Evolutionary conservation across 2,113 vertebrate genomes (phyloP).

Genomic region (Syngnathus scovelli): DNA sequence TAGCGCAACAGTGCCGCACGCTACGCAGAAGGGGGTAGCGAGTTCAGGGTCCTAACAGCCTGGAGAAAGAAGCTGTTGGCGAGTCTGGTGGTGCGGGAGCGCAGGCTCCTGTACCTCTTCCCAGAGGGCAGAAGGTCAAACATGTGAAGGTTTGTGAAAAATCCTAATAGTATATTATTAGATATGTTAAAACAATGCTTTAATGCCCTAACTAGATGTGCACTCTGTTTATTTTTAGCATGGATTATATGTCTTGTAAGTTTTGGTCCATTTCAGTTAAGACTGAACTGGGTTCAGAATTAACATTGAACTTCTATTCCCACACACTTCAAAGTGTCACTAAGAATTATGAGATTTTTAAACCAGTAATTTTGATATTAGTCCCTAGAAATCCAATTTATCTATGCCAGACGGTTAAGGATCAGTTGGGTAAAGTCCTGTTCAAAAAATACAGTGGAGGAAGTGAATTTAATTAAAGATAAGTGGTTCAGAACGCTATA

Average conservation of each 20-base stretch:
- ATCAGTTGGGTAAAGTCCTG: constrained; percentile 8
- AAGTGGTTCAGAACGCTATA: constrained; percentile 85
- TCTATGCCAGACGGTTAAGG: not conserved
- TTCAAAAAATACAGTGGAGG: constrained; percentile 40
- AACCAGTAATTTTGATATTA: not conserved
- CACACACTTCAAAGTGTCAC: not conserved
- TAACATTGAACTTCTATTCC: not conserved
- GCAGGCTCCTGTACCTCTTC: too few relatives aligned
- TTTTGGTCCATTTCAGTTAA: not conserved
- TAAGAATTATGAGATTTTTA: too few relatives aligned
- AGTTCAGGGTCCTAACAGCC: too few relatives aligned
- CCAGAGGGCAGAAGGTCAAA: too few relatives aligned
- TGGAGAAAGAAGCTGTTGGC: too few relatives aligned
- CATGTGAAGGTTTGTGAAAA: not conserved
- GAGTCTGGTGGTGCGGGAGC: too few relatives aligned
- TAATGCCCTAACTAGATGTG: not conserved
- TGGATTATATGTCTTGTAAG: not conserved
- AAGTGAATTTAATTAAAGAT: constrained; percentile 99
- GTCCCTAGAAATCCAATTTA: not conserved
- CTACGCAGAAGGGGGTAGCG: too few relatives aligned
- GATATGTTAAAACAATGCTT: not conserved
- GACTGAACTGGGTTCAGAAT: not conserved
- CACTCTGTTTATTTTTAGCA: not conserved
- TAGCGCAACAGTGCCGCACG: too few relatives aligned
- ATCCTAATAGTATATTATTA: not conserved